Evolutionary conservation across 2,888 invertebrate species (phyloP), one percentile per base, ranked within the genome.

Genomic region (Smittia sp.): DNA sequence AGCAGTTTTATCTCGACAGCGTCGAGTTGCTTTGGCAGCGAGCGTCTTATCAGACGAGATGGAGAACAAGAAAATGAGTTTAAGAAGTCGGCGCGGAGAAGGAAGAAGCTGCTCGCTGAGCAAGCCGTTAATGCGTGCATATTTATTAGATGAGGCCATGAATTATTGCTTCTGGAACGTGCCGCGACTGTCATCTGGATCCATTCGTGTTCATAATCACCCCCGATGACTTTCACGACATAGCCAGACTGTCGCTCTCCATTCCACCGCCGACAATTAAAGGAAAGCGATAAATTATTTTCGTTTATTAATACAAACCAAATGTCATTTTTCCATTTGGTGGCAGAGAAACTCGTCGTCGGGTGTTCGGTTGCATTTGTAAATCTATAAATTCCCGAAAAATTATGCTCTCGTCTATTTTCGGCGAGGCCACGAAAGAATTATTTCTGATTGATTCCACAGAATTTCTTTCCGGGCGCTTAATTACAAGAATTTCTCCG

Each of bases 271-370:
- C 11, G 15, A 39, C 15, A 54, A 69, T 54, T 69, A 54, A 54
- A 32, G 54, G 52, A 58, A 69, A 54, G 54, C 24, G 27, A 69
- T 69, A 69, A 69, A 69, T 69, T 69, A 54, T 69, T 18, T 27
- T 24, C 24, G 67, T 67, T 46, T 67, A 67, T 67, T 67, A 67
- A 67, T 67, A 67, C 13, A 22, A 66, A 46, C 67, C 32, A 41
- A 68, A 68, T 68, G 52, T 46, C 46, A 24, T 46, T 68, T 67
- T 67, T 18, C 15, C 66, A 67, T 67, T 67, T 67, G 20, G 22
- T n/a, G 20, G 15, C 24, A 65, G 18, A 65, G 18, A 2, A 38
- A 3, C 32, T 65, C 24, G 38, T 15, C 15, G n/a, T n/a, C 25
- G 24, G 11, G 24, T 22, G 24, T 65, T 27, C n/a, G 4, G 20